Evolutionary conservation across 2,113 vertebrate genomes (phyloP).

Genomic region (Chaetura pelagica): DNA sequence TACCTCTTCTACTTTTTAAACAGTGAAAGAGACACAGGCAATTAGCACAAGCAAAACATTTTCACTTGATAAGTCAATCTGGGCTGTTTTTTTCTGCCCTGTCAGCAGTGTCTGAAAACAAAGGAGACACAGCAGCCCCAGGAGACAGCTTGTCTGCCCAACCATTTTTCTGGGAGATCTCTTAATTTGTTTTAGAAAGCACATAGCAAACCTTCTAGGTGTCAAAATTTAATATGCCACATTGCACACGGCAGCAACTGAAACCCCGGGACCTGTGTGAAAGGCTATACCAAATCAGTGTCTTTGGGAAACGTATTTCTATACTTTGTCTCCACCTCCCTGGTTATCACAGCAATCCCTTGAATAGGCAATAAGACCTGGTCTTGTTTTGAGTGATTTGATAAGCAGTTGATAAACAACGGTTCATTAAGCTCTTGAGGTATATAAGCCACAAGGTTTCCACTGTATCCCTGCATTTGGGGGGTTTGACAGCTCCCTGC

Average conservation of each 20-base stretch:
- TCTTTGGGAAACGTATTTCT: not conserved
- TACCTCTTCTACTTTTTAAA: conserved; percentile 33
- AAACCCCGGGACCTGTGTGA: not conserved
- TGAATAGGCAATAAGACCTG: conserved; percentile 57
- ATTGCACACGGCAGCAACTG: not conserved
- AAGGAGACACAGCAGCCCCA: conserved; percentile 48
- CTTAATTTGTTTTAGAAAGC: conserved; percentile 52
- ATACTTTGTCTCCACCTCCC: conserved; percentile 25
- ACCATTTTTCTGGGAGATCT: not conserved
- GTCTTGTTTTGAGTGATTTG: conserved; percentile 54
- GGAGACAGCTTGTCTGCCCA: conserved; percentile 75
- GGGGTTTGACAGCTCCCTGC: not conserved
- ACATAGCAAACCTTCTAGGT: conserved; percentile 27
- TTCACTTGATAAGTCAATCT: conserved; percentile 70
- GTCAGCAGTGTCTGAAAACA: conserved; percentile 65
- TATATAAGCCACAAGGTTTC: conserved; percentile 56
- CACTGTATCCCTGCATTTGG: not conserved
- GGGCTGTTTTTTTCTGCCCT: conserved; percentile 45
- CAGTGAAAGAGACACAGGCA: conserved; percentile 42
- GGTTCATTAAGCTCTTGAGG: conserved; percentile 32
- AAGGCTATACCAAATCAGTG: not conserved
- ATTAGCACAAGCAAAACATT: conserved; percentile 71
- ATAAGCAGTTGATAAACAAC: conserved; percentile 65
- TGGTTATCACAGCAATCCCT: conserved; percentile 58
- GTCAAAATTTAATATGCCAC: conserved; percentile 65